phyloP scores from a whole-genome alignment of 2,797 vertebrate genomes.

The Hippocampus kuda region DNA sequence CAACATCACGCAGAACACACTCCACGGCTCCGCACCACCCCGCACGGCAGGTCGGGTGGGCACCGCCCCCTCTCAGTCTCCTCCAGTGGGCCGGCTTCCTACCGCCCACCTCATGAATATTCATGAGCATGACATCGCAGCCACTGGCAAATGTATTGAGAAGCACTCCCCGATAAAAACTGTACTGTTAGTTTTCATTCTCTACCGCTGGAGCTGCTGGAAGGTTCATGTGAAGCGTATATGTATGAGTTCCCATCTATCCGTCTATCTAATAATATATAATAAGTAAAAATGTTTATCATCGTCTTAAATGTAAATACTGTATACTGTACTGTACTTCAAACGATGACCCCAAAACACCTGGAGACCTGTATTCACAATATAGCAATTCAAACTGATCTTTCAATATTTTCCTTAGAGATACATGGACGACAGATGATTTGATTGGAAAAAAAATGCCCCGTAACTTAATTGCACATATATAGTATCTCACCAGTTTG shows the following conservation, averaged over 20 bases:
- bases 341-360: too few species aligned
- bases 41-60: conserved; percentile 47
- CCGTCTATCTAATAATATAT: neutral
- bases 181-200: neutral
- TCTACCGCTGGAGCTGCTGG: neutral
- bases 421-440: too few species aligned
- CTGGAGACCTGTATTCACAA: too few species aligned
- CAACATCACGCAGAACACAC: conserved; percentile 59
- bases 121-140: conserved; percentile 17
- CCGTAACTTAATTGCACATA: too few species aligned
- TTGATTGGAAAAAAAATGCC: too few species aligned
- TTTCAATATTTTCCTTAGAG: too few species aligned
- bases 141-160: neutral
- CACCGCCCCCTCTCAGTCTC: conserved; percentile 50
- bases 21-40: conserved; percentile 57
- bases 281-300: too few species aligned
- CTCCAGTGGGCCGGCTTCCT: conserved; percentile 42
- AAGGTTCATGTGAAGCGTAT: too few species aligned
- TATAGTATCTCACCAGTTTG: too few species aligned
- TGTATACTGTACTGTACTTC: too few species aligned
- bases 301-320: too few species aligned
- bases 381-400: too few species aligned
- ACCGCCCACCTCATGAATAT: conserved; percentile 36
- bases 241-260: neutral
- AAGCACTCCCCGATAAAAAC: neutral